Evolutionary conservation across 2,888 invertebrate genomes (phyloP).

Genomic region (Troides oblongomaculatus): DNA sequence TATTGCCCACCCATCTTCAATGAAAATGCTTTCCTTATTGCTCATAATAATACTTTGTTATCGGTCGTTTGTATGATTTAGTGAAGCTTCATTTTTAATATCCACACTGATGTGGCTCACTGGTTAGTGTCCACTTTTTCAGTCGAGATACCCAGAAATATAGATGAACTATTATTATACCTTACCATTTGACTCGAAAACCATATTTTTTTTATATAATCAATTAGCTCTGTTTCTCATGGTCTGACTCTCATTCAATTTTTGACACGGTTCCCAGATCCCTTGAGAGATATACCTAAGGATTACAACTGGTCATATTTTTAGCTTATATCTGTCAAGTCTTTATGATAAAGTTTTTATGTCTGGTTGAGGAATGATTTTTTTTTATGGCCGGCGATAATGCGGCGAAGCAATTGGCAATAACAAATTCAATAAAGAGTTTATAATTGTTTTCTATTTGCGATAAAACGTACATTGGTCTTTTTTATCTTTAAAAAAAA

Average conservation of each 20-base stretch:
- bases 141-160: too few species aligned
- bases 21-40: constrained; percentile 2
- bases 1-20: not conserved
- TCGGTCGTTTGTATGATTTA: not conserved
- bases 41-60: not conserved
- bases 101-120: too few species aligned
- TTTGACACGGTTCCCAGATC: too few species aligned
- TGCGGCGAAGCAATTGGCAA: not conserved
- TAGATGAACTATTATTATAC: too few species aligned
- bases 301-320: too few species aligned
- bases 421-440: constrained; percentile 7
- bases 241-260: too few species aligned
- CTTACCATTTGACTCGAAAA: too few species aligned
- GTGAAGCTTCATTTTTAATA: not conserved
- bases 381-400: not conserved
- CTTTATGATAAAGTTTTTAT: not conserved
- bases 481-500: constrained; percentile 2
- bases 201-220: too few species aligned
- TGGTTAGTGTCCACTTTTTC: too few species aligned
- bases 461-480: constrained; percentile 2
- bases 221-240: too few species aligned
- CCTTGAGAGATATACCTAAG: too few species aligned
- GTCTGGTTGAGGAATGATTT: not conserved
- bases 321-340: too few species aligned
- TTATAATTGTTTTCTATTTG: constrained; percentile 7